Percentiles rank a stretch among this genome's conserved stretches.
phyloP scores from a whole-genome alignment of 1,140 invertebrate genomes.

The Caenorhabditis brenneri region DNA sequence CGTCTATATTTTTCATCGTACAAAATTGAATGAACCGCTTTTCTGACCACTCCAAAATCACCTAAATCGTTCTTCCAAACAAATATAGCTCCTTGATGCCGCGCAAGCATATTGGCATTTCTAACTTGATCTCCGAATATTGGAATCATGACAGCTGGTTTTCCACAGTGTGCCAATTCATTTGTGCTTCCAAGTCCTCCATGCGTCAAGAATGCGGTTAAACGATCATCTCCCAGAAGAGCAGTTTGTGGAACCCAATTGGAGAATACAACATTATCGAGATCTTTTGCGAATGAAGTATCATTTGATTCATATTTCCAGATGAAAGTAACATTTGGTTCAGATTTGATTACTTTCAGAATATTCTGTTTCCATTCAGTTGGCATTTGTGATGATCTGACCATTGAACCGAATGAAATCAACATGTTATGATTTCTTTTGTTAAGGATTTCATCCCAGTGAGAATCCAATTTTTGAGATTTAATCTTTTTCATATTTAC shows the following conservation, averaged over 20 bases:
- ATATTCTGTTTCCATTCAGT: slow-evolving; percentile 6
- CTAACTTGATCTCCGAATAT: slow-evolving; percentile 60
- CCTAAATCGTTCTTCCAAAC: slow-evolving; percentile 50
- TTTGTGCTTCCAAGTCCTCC: slow-evolving; percentile 60
- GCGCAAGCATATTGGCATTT: slow-evolving; percentile 54
- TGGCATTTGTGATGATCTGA: slow-evolving; percentile 44
- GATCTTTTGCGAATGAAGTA: not conserved
- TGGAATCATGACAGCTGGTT: slow-evolving; percentile 60
- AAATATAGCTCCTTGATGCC: slow-evolving; percentile 48
- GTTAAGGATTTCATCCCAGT: slow-evolving; percentile 1
- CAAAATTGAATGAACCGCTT: slow-evolving; percentile 43
- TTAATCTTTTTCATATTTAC: slow-evolving; percentile 10
- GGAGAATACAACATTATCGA: slow-evolving; percentile 46
- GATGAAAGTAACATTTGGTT: slow-evolving; percentile 55
- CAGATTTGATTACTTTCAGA: not conserved
- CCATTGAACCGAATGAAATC: slow-evolving; percentile 51
- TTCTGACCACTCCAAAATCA: not conserved
- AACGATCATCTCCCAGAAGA: slow-evolving; percentile 55
- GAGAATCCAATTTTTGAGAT: not conserved
- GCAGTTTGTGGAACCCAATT: slow-evolving; percentile 55
- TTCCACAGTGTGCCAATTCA: slow-evolving; percentile 60
- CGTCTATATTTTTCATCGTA: slow-evolving; percentile 34
- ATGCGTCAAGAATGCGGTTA: slow-evolving; percentile 62
- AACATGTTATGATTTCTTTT: slow-evolving; percentile 16
- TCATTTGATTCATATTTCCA: slow-evolving; percentile 56